Evolutionary conservation across 2,113 vertebrate species (phyloP).

Genomic region (Cranoglanis bouderius): DNA sequence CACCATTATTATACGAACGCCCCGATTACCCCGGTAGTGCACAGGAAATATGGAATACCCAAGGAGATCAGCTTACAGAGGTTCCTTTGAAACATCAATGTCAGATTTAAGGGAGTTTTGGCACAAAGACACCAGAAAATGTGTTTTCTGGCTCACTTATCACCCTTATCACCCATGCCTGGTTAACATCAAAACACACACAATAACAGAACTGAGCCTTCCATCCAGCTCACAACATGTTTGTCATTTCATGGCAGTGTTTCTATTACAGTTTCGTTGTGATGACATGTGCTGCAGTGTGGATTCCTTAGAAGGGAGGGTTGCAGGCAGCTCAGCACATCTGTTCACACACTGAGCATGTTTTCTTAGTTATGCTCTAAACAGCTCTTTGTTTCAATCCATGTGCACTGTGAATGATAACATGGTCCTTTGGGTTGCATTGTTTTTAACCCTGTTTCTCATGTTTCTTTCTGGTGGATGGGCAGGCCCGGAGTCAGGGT

Average conservation of each 20-base stretch:
- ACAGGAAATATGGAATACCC: background rate
- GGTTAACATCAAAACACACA: background rate
- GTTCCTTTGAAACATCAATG: background rate
- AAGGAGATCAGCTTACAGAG: background rate
- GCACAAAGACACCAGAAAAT: background rate
- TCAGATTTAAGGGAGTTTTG: background rate
- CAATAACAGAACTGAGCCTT: background rate
- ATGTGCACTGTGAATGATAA: background rate
- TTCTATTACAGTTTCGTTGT: background rate
- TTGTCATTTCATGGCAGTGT: background rate
- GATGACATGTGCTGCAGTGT: background rate
- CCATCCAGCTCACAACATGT: constrained; percentile 17
- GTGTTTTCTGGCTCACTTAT: background rate
- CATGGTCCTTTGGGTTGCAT: background rate
- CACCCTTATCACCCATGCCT: background rate
- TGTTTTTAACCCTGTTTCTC: background rate
- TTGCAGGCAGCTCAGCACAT: background rate
- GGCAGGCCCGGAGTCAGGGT: constrained; percentile 61
- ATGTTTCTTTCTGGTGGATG: background rate
- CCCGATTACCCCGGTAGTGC: background rate
- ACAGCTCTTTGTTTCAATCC: background rate
- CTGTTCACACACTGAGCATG: background rate
- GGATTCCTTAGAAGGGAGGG: background rate
- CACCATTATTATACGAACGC: background rate
- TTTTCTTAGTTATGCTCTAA: background rate